These are phyloP conservation scores for Agelas oroides DNA, from an alignment of 37 sponge, comb jelly and placozoan species.

Conservation along the genomic window DNA sequence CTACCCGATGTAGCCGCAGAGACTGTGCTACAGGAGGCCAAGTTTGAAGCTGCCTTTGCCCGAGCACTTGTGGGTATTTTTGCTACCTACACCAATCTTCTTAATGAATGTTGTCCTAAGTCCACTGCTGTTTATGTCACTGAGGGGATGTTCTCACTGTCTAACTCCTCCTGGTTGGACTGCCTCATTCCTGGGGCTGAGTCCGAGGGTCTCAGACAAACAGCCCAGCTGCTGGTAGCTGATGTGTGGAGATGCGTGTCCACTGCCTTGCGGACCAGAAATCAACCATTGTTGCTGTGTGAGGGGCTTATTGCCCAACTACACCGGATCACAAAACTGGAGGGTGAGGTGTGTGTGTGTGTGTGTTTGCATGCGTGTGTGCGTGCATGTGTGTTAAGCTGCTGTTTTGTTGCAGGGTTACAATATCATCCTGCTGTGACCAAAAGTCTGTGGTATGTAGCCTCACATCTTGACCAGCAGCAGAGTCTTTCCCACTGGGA, in stretches of 20 bases:
- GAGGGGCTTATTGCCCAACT: not conserved
- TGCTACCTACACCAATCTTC: slow-evolving; percentile 28
- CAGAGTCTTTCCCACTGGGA: slow-evolving; percentile 23
- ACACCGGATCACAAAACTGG: too few species aligned
- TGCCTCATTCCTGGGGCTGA: slow-evolving; percentile 46
- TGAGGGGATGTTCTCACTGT: slow-evolving; percentile 24
- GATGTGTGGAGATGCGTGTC: slow-evolving; percentile 30
- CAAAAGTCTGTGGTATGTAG: slow-evolving; percentile 9
- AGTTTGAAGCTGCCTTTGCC: slow-evolving; percentile 14
- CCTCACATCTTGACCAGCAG: not conserved
- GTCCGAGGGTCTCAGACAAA: slow-evolving; percentile 24
- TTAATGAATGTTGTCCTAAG: not conserved
- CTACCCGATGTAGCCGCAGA: not conserved
- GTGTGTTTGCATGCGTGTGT: too few species aligned
- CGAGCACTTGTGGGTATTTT: slow-evolving; percentile 16
- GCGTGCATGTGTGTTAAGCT: too few species aligned
- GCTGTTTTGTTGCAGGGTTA: not conserved
- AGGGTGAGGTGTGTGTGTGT: too few species aligned
- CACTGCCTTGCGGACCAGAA: not conserved
- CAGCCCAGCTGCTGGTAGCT: not conserved
- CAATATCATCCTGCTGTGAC: not conserved
- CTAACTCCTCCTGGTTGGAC: slow-evolving; percentile 9
- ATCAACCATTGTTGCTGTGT: not conserved
- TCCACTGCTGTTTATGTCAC: slow-evolving; percentile 23
- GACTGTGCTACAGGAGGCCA: not conserved